Evolutionary conservation across 2,797 vertebrate species (phyloP).

Genomic region (Acanthurus tractus): DNA sequence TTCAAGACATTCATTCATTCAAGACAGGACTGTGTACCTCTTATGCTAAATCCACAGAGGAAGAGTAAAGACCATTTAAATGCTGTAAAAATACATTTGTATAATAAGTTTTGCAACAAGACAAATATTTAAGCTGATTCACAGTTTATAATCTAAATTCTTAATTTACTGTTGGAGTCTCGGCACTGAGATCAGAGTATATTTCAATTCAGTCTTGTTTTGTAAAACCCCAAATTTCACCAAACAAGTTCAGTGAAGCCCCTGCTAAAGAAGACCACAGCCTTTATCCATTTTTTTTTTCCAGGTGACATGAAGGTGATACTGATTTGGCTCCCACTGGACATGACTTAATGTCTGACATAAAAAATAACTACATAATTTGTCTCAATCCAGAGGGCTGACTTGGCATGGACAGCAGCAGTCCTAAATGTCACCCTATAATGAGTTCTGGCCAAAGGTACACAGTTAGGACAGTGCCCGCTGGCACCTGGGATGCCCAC

Average conservation of each 20-base stretch:
- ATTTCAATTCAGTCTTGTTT: constrained; percentile 28
- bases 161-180: background rate
- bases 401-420: constrained; percentile 86
- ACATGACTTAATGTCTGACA: constrained; percentile 85
- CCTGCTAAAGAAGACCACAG: constrained; percentile 54
- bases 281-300: constrained; percentile 58
- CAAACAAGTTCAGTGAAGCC: constrained; percentile 41
- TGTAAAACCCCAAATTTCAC: constrained; percentile 32
- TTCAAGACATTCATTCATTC: background rate
- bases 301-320: constrained; percentile 83
- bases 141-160: constrained; percentile 13
- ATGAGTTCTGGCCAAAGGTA: constrained; percentile 88
- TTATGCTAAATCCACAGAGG: background rate
- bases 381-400: constrained; percentile 87
- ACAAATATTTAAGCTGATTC: background rate
- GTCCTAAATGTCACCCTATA: constrained; percentile 89
- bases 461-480: constrained; percentile 84
- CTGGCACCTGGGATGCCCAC: constrained; percentile 86
- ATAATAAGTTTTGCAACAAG: background rate
- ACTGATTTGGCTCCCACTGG: constrained; percentile 78
- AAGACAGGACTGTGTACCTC: background rate
- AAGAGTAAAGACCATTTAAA: background rate
- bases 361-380: constrained; percentile 88
- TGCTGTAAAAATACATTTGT: background rate
- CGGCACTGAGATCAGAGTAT: background rate